Evolutionary conservation across 2,888 invertebrate species (phyloP).

Genomic region (Auanema sp.): DNA sequence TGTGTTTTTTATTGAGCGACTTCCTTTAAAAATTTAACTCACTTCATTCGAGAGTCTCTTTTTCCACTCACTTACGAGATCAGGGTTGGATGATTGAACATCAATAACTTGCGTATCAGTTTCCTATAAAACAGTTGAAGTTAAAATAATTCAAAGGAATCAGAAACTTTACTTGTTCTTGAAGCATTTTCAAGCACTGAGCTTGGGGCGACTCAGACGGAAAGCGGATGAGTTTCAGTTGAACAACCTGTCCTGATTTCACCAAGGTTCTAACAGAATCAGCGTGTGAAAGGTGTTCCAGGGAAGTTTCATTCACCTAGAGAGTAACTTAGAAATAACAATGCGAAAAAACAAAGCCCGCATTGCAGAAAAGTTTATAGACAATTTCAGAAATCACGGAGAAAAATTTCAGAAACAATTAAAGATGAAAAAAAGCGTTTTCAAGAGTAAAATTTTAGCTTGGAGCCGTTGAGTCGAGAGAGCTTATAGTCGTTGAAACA

Average conservation of each 20-base stretch:
- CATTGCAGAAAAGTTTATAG: too few species aligned
- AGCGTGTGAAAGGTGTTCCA: constrained; percentile 94
- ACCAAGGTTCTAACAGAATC: constrained; percentile 94
- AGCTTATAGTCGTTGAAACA: too few species aligned
- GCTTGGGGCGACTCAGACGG: constrained; percentile 56
- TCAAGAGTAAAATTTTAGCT: not conserved
- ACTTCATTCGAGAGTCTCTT: constrained; percentile 31
- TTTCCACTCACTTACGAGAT: constrained; percentile 47
- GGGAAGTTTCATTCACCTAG: constrained; percentile 82
- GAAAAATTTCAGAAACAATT: constrained; percentile 4
- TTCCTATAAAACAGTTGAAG: constrained; percentile 50
- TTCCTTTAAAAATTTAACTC: constrained; percentile 17
- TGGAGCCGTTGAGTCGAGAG: too few species aligned
- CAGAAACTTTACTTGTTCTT: constrained; percentile 59
- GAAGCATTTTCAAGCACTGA: constrained; percentile 61
- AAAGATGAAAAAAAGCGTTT: not conserved
- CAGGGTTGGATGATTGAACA: constrained; percentile 54
- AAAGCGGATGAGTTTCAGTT: constrained; percentile 78
- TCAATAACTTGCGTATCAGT: constrained; percentile 59
- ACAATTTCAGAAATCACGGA: too few species aligned
- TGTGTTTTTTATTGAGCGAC: not conserved
- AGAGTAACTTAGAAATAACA: constrained; percentile 9
- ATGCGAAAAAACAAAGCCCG: not conserved
- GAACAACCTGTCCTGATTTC: constrained; percentile 87
- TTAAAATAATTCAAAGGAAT: not conserved